phyloP scores from a whole-genome alignment of 1,140 invertebrate genomes.

The Galleria mellonella region DNA sequence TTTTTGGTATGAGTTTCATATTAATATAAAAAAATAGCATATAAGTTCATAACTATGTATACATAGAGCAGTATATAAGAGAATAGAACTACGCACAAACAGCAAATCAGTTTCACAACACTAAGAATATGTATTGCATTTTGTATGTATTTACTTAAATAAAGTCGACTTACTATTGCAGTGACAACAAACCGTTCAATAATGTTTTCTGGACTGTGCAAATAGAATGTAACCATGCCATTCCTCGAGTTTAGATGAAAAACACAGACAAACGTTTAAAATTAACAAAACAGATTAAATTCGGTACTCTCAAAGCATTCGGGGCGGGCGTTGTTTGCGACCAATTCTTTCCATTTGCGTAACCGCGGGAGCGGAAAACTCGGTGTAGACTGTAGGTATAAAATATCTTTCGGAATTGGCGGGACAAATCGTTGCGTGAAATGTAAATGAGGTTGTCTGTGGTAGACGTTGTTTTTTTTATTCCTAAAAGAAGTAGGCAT shows the following conservation, averaged over 20 bases:
- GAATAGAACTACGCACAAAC: too few species aligned
- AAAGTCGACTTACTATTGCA: too few species aligned
- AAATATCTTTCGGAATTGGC: neutral
- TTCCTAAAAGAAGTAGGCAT: too few species aligned
- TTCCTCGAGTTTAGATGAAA: conserved; percentile 23
- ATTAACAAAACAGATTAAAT: conserved; percentile 69
- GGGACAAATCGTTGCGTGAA: neutral
- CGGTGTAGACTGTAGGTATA: too few species aligned
- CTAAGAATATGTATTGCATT: too few species aligned
- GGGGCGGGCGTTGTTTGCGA: conserved; percentile 36
- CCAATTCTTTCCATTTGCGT: conserved; percentile 50
- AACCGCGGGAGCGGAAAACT: conserved; percentile 16
- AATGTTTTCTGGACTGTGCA: conserved; percentile 5
- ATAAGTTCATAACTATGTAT: too few species aligned
- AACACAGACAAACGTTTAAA: conserved; percentile 46
- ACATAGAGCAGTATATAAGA: too few species aligned
- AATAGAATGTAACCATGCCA: conserved; percentile 25
- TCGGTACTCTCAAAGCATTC: conserved; percentile 33
- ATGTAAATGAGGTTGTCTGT: neutral
- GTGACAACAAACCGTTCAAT: too few species aligned
- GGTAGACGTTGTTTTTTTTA: neutral
- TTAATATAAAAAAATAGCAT: too few species aligned
- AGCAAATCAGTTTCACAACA: too few species aligned
- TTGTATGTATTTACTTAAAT: too few species aligned
- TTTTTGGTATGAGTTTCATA: too few species aligned